Conservation (phyloP, 2,113 vertebrate genomes). For the Cepphus grylle region DNA sequence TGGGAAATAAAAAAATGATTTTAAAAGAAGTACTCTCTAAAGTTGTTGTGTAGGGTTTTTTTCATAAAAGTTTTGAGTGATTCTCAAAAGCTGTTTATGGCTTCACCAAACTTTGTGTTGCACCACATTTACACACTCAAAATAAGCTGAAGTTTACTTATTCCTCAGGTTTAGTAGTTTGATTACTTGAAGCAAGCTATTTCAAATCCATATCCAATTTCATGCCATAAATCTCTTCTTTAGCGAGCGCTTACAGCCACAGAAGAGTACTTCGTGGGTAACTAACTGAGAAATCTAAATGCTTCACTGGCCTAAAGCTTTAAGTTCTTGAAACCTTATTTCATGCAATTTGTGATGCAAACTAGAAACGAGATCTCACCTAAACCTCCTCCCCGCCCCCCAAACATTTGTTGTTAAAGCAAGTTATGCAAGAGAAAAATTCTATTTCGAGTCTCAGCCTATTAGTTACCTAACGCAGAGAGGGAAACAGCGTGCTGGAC, state of each 20-base stretch:
- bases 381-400: background rate
- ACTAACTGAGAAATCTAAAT: background rate
- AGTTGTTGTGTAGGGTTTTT: background rate
- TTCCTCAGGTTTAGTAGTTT: background rate
- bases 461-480: background rate
- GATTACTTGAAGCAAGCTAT: background rate
- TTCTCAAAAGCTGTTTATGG: background rate
- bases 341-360: background rate
- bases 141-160: background rate
- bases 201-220: background rate
- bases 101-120: background rate
- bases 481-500: background rate
- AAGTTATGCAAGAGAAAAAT: background rate
- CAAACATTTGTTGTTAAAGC: background rate
- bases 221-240: background rate
- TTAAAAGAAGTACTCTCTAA: background rate
- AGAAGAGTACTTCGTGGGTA: background rate
- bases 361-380: background rate
- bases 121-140: background rate
- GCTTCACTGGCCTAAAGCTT: background rate
- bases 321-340: background rate
- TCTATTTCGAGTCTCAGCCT: background rate
- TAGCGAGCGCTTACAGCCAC: background rate
- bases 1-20: background rate
- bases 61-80: background rate